These are phyloP conservation scores for Nephrotoma guestfalica DNA, from an alignment of 2,888 invertebrate genomes.

Conservation along the genomic window DNA sequence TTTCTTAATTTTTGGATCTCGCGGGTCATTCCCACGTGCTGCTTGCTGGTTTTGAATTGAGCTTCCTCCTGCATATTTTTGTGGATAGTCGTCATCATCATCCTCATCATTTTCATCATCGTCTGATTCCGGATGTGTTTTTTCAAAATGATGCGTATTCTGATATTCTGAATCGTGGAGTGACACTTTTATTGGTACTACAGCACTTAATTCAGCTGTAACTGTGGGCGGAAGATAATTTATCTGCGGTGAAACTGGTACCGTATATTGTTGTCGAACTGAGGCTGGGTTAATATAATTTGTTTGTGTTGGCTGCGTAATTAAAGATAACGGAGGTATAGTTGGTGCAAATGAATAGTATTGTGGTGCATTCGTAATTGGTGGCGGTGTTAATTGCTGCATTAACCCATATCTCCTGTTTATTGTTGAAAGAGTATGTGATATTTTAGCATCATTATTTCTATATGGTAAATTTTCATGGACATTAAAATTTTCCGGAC, in stretches of 20 bases:
- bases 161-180: not conserved
- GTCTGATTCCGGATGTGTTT: slow-evolving; percentile 7
- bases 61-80: not conserved
- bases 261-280: not conserved
- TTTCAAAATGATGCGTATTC: not conserved
- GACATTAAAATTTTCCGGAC: not conserved
- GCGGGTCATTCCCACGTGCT: not conserved
- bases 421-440: not conserved
- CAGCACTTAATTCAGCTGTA: not conserved
- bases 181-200: not conserved
- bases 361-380: slow-evolving; percentile 9
- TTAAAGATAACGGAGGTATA: not conserved
- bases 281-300: not conserved
- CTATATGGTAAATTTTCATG: not conserved
- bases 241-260: not conserved
- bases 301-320: not conserved
- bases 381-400: not conserved
- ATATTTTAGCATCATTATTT: not conserved
- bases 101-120: not conserved
- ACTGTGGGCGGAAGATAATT: not conserved
- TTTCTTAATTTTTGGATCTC: not conserved
- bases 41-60: not conserved
- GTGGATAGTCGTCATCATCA: not conserved
- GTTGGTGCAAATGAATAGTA: slow-evolving; percentile 9
- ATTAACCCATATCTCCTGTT: not conserved